phyloP scores from a whole-genome alignment of 2,888 invertebrate species.

The Eristalis pertinax region DNA sequence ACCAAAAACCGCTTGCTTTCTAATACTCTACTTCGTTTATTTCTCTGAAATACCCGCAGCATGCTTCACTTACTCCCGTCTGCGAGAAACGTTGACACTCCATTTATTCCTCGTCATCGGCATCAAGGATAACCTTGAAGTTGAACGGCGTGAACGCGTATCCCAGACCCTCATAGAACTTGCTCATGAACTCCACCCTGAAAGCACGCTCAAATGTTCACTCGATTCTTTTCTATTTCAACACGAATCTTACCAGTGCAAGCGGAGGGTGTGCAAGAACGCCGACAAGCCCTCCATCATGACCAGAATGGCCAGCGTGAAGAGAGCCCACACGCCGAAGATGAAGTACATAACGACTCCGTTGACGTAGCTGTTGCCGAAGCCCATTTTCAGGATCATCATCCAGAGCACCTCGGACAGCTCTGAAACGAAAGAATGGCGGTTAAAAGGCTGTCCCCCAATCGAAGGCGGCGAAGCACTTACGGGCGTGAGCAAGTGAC shows the following conservation, averaged over 20 bases:
- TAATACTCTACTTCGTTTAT: not conserved
- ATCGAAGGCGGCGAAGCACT: slow-evolving; percentile 77
- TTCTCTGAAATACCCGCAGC: not conserved
- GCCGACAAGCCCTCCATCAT: slow-evolving; percentile 99
- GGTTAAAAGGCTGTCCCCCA: not conserved
- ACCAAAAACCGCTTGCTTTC: not conserved
- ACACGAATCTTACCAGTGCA: slow-evolving; percentile 89
- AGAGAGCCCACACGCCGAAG: slow-evolving; percentile 94
- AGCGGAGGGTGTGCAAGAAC: slow-evolving; percentile 98
- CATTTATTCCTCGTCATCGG: slow-evolving; percentile 82
- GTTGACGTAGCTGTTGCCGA: slow-evolving; percentile 85
- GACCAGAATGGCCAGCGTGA: slow-evolving; percentile 97
- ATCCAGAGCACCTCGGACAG: slow-evolving; percentile 95
- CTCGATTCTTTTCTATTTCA: not conserved
- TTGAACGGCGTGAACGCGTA: slow-evolving; percentile 92
- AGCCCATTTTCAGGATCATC: slow-evolving; percentile 93
- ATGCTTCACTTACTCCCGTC: not conserved
- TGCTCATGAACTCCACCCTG: slow-evolving; percentile 98
- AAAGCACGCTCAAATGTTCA: not conserved
- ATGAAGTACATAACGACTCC: slow-evolving; percentile 90
- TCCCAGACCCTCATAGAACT: slow-evolving; percentile 92
- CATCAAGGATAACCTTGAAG: slow-evolving; percentile 88
- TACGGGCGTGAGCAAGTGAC: slow-evolving; percentile 96
- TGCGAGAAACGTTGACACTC: not conserved
- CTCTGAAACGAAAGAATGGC: slow-evolving; percentile 82